These are phyloP conservation scores for Ochropacha duplaris DNA, from an alignment of 2,888 invertebrate species.

Conservation along the genomic window DNA sequence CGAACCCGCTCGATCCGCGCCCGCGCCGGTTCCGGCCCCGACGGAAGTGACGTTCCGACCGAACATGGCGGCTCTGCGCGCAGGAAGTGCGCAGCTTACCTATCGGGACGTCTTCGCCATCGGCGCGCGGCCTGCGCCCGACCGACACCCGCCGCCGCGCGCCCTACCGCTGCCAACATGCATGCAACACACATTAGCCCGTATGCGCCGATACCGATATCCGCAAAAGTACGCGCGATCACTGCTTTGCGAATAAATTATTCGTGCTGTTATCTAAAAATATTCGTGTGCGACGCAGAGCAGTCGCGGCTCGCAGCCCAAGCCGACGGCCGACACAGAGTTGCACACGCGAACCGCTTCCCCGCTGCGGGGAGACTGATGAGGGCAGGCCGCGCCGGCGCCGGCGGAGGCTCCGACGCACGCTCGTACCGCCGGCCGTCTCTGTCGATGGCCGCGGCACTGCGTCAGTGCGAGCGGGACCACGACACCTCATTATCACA, in stretches of 20 bases:
- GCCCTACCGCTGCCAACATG: constrained; percentile 43
- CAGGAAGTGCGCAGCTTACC: constrained; percentile 83
- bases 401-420: constrained; percentile 78
- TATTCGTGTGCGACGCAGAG: constrained; percentile 75
- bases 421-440: constrained; percentile 71
- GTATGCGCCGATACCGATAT: constrained; percentile 71
- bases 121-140: constrained; percentile 56
- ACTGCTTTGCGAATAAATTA: constrained; percentile 80
- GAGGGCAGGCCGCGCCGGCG: constrained; percentile 79
- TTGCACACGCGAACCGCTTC: constrained; percentile 78
- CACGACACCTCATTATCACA: constrained; percentile 73
- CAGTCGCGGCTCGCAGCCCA: constrained; percentile 47
- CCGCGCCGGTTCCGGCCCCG: constrained; percentile 64
- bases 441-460: constrained; percentile 47
- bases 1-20: constrained; percentile 44
- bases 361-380: constrained; percentile 82
- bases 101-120: constrained; percentile 74
- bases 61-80: constrained; percentile 81
- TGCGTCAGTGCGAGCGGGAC: constrained; percentile 65
- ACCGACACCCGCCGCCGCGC: constrained; percentile 25
- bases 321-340: constrained; percentile 62
- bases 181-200: constrained; percentile 56
- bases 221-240: constrained; percentile 78
- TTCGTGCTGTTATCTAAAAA: constrained; percentile 81
- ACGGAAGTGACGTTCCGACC: constrained; percentile 78